These are phyloP conservation scores for Ormia ochracea DNA, from an alignment of 2,888 invertebrate genomes.

Conservation along the genomic window DNA sequence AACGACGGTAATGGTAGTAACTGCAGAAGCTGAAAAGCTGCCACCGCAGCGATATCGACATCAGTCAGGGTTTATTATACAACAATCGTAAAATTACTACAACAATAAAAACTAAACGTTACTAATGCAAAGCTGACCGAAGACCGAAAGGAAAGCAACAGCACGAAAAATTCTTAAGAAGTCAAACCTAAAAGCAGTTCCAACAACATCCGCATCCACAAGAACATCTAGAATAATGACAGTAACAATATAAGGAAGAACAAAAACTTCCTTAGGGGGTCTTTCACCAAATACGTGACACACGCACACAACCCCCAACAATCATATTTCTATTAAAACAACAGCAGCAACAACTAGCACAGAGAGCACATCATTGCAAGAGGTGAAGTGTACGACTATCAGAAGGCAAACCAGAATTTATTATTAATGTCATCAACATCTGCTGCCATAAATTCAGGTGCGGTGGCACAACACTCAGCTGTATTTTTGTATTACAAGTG, in stretches of 20 bases:
- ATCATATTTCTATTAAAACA: slow-evolving; percentile 11
- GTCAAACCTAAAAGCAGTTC: background rate
- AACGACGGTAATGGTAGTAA: background rate
- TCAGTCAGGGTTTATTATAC: slow-evolving; percentile 18
- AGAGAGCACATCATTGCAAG: background rate
- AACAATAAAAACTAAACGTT: slow-evolving; percentile 13
- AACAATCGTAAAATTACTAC: slow-evolving; percentile 15
- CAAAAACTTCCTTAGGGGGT: slow-evolving; percentile 23
- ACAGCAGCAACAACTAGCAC: too few species aligned
- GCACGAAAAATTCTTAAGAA: slow-evolving; percentile 37
- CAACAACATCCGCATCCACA: background rate
- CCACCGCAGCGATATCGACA: slow-evolving; percentile 24
- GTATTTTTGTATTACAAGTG: background rate
- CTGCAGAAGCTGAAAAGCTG: slow-evolving; percentile 4
- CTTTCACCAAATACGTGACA: slow-evolving; percentile 17
- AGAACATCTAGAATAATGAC: background rate
- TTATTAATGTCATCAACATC: slow-evolving; percentile 49
- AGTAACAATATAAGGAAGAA: slow-evolving; percentile 9
- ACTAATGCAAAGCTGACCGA: background rate
- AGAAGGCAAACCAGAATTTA: slow-evolving; percentile 36
- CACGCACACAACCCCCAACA: background rate
- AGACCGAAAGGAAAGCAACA: slow-evolving; percentile 29
- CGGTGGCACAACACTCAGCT: background rate
- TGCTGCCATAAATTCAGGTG: slow-evolving; percentile 17
- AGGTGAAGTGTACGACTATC: background rate